Evolutionary conservation across 2,113 vertebrate species (phyloP).

Genomic region (Hemibates koningsi): DNA sequence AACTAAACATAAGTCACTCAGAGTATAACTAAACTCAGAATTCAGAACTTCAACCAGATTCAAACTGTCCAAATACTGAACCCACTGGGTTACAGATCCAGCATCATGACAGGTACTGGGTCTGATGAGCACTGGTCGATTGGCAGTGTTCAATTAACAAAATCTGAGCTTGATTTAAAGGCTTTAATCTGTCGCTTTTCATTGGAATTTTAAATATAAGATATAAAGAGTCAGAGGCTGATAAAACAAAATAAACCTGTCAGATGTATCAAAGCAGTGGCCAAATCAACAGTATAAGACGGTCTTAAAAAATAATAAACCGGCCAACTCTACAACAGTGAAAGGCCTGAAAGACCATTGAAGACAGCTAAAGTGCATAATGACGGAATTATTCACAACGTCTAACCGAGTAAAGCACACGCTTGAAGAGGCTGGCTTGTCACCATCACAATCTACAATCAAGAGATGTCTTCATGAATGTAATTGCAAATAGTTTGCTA

Average conservation of each 20-base stretch:
- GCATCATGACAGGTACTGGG: background rate
- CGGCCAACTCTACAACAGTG: background rate
- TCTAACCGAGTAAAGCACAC: background rate
- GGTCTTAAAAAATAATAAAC: background rate
- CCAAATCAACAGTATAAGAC: background rate
- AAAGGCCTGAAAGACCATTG: background rate
- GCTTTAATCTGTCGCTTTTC: background rate
- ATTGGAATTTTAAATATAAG: background rate
- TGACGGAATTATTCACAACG: background rate
- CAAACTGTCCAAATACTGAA: background rate
- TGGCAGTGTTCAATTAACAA: background rate
- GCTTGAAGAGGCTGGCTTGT: background rate
- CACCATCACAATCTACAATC: accelerated
- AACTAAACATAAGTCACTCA: background rate
- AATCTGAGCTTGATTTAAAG: background rate
- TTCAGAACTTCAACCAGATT: background rate
- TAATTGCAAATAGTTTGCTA: background rate
- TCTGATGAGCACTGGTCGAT: background rate
- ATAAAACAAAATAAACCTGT: background rate
- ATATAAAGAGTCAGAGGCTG: background rate
- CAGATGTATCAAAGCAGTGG: accelerated
- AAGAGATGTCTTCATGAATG: background rate
- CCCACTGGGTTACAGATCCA: background rate
- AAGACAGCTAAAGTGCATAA: background rate
- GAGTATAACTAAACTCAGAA: background rate